Conservation (phyloP, 2,888 invertebrate species). For the Plebejus argus region DNA sequence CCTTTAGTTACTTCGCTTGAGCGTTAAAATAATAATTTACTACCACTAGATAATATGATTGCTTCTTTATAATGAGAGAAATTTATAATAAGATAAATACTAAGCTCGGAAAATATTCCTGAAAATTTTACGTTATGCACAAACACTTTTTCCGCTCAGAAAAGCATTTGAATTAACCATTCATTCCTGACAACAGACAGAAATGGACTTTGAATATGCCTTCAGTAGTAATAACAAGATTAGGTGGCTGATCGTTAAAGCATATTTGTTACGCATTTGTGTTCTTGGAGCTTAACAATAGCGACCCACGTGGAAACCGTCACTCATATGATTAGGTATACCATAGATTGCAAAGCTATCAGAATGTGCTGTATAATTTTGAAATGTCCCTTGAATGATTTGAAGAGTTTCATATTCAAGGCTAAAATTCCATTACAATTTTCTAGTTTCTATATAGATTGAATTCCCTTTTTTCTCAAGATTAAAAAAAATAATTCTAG, state of each 20-base stretch:
- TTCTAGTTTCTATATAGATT: no score
- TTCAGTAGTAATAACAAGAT: neutral
- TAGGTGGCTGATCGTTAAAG: neutral
- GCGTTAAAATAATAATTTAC: neutral
- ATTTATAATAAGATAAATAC: neutral
- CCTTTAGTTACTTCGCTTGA: neutral
- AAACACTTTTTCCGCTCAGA: neutral
- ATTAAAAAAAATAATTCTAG: no score
- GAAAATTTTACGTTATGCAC: neutral
- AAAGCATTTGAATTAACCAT: neutral
- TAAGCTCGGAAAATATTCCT: neutral
- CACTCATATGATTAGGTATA: neutral
- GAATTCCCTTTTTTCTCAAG: no score
- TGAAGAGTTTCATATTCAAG: no score
- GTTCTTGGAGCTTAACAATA: neutral
- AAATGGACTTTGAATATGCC: neutral
- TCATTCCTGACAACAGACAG: neutral
- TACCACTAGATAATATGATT: neutral
- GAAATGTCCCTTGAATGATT: no score
- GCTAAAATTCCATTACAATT: no score
- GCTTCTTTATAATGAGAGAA: neutral
- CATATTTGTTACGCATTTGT: neutral
- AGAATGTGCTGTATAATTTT: no score
- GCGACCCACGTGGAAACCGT: neutral
- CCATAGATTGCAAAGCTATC: neutral